These are phyloP conservation scores for Phoenoteleia sp. DNA, from an alignment of 2,888 invertebrate genomes.

Conservation along the genomic window DNA sequence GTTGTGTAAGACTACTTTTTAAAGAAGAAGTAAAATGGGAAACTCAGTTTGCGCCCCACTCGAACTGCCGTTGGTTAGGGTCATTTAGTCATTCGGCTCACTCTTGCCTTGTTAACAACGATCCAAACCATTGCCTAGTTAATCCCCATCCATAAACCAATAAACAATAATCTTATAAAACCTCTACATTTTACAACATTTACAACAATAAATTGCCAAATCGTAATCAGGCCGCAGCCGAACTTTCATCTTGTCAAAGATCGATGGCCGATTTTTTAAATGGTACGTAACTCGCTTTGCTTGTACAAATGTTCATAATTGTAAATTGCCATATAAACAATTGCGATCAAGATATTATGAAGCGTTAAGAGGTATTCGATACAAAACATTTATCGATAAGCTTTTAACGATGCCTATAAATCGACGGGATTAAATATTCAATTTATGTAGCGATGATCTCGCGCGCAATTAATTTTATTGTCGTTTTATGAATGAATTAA, in stretches of 20 bases:
- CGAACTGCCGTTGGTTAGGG: slow-evolving; percentile 53
- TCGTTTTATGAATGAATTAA: slow-evolving; percentile 20
- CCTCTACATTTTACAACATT: background rate
- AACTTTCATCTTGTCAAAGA: background rate
- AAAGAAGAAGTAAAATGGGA: slow-evolving; percentile 65
- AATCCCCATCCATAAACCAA: slow-evolving; percentile 21
- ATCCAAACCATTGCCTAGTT: slow-evolving; percentile 56
- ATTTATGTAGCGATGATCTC: slow-evolving; percentile 21
- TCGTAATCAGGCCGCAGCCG: too few species aligned
- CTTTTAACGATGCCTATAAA: slow-evolving; percentile 29
- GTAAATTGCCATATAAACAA: slow-evolving; percentile 48
- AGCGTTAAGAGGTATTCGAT: slow-evolving; percentile 43
- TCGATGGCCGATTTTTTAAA: slow-evolving; percentile 9
- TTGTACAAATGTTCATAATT: background rate
- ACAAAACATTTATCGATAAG: slow-evolving; percentile 57
- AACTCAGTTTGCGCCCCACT: slow-evolving; percentile 70
- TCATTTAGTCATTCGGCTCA: slow-evolving; percentile 68
- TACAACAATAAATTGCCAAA: too few species aligned
- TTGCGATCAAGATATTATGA: slow-evolving; percentile 42
- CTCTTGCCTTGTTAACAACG: slow-evolving; percentile 57
- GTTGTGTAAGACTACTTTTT: slow-evolving; percentile 66
- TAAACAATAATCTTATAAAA: background rate
- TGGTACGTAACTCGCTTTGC: slow-evolving; percentile 26
- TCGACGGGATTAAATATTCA: slow-evolving; percentile 41
- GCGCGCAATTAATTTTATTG: slow-evolving; percentile 48